phyloP scores from a whole-genome alignment of 2,113 vertebrate genomes.

The Peromyscus californicus region DNA sequence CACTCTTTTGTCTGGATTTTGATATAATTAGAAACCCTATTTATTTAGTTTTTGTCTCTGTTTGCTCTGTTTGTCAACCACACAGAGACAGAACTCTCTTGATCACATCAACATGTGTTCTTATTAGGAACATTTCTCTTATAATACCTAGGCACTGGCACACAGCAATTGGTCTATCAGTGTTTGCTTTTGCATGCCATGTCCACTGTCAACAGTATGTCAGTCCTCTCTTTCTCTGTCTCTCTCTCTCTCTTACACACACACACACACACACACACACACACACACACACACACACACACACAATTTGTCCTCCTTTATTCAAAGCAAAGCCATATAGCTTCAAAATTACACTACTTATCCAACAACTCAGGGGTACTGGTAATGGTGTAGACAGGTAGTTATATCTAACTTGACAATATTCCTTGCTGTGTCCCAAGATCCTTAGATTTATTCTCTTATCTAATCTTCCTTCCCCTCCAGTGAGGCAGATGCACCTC shows the following conservation, averaged over 20 bases:
- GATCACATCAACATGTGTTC: not conserved
- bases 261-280: too few relatives aligned
- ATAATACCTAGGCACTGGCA: not conserved
- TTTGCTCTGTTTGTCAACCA: not conserved
- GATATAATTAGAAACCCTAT: not conserved
- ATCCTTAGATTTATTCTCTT: slow-evolving; percentile 20
- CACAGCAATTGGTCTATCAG: not conserved
- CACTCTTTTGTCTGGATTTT: not conserved
- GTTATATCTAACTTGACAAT: not conserved
- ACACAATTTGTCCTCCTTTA: not conserved
- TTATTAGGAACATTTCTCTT: not conserved
- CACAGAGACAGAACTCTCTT: not conserved
- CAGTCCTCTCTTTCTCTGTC: not conserved
- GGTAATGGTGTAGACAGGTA: not conserved
- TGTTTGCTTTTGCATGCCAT: not conserved
- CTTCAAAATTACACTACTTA: not conserved
- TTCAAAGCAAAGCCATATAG: not conserved
- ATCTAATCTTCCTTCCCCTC: not conserved
- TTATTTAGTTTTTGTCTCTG: not conserved
- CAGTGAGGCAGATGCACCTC: not conserved
- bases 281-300: too few relatives aligned
- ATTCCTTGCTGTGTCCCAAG: not conserved
- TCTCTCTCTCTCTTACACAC: not conserved
- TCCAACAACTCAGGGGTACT: not conserved
- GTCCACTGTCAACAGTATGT: not conserved